These are phyloP conservation scores for Didymodactylos carnosus DNA, from an alignment of 2,888 invertebrate genomes.

Conservation along the genomic window DNA sequence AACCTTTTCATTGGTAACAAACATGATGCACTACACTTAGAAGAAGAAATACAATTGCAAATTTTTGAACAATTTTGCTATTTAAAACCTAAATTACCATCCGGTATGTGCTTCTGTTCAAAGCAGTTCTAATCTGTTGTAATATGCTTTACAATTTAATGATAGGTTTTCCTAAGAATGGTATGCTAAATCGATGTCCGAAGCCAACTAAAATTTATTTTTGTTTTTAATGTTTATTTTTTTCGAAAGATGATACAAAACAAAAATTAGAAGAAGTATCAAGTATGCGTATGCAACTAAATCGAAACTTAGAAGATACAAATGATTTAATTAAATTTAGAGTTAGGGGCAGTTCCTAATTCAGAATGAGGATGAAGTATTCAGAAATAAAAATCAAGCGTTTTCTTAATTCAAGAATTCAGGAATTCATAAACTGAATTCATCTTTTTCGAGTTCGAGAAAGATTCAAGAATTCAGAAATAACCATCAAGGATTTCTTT, in stretches of 20 bases:
- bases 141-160: not conserved
- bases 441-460: no score
- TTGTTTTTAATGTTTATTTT: not conserved
- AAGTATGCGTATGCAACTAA: not conserved
- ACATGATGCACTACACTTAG: not conserved
- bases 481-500: no score
- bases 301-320: not conserved
- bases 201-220: not conserved
- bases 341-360: no score
- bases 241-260: constrained; percentile 8
- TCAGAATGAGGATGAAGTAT: no score
- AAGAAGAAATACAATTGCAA: not conserved
- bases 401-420: no score
- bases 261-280: constrained; percentile 7
- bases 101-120: no score
- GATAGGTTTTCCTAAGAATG: not conserved
- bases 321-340: no score
- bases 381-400: no score
- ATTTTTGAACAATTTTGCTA: not conserved
- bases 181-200: not conserved
- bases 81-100: not conserved
- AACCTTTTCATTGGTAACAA: not conserved
- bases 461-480: no score
- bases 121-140: not conserved
- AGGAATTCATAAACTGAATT: no score